phyloP scores from a whole-genome alignment of 2,888 invertebrate genomes.

The Oasisia sp. region DNA sequence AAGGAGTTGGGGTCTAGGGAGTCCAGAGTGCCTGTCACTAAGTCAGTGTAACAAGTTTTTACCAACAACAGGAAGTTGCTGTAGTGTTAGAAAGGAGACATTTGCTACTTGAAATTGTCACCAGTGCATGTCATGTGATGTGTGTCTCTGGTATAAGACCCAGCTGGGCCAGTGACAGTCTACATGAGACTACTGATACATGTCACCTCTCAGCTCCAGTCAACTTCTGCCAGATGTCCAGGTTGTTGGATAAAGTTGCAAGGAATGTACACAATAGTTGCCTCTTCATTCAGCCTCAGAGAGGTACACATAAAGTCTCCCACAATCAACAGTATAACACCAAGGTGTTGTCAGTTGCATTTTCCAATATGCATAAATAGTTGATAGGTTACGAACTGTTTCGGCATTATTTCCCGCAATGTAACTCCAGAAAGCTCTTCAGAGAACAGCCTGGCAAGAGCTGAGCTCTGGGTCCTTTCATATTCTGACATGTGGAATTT shows the following conservation, averaged over 20 bases:
- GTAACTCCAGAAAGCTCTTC: background rate
- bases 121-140: background rate
- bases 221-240: background rate
- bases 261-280: background rate
- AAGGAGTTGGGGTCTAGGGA: background rate
- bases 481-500: conserved; percentile 5
- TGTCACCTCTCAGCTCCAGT: background rate
- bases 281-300: no score
- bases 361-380: background rate
- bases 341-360: background rate
- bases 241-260: background rate
- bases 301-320: no score
- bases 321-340: background rate
- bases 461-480: background rate
- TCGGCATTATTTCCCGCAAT: background rate
- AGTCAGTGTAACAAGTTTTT: background rate
- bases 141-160: background rate
- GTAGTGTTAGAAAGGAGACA: background rate
- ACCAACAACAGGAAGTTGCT: background rate
- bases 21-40: background rate
- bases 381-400: background rate
- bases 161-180: background rate
- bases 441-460: background rate
- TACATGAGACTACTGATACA: background rate
- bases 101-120: background rate